Base-by-base conservation (phyloP, 1,140 invertebrate species). In the Teleogryllus occipitalis region DNA sequence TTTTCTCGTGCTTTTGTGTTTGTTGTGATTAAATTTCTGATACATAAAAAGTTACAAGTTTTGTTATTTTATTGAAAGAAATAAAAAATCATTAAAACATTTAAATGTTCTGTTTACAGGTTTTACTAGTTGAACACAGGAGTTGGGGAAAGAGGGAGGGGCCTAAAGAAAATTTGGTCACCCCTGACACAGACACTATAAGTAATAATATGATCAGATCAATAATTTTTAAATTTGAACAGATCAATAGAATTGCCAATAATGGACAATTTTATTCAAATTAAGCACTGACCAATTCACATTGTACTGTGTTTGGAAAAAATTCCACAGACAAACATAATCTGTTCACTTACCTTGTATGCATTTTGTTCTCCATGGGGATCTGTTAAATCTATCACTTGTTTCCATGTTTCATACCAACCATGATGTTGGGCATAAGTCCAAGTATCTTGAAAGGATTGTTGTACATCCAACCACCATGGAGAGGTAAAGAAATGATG, bases 401-500 rank as follows among this genome's bases (percentile, higher is more conserved):
- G 93, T 82, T 92, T 91, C 93, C 94, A 98, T 3, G 95, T 91
- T 82, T 88, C 89, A 81, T 85, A 85, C 90, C 94, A 97, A 65
- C 96, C 96, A 85, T 97, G 91, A 81, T 92, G 89, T 83, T 92
- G 90, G 0, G 91, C 92, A 85, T 92, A 94, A 22, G 88, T 87
- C 87, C 92, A 96, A 0, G 94, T 90, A 76, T 94, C 91, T n/a
- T 89, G 85, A 0, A 97, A 83, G 4, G 92, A 91, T 83, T 93
- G 90, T 83, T 92, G 92, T 39, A 95, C 88, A 81, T 96, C 92
- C 18, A 89, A 87, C 90, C 92, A 93, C 82, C 91, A 90, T 14
- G 95, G 95, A 12, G 96, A 97, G 2, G 94, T 96, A 79, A 98
- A 92, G 84, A 98, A 96, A 85, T 98, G 95, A 82, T 93, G 89